Percentiles rank a stretch among this genome's conserved stretches.
These are phyloP conservation scores for Brachionus paranguensis DNA, from an alignment of 1,140 invertebrate genomes.

Conservation along the genomic window DNA sequence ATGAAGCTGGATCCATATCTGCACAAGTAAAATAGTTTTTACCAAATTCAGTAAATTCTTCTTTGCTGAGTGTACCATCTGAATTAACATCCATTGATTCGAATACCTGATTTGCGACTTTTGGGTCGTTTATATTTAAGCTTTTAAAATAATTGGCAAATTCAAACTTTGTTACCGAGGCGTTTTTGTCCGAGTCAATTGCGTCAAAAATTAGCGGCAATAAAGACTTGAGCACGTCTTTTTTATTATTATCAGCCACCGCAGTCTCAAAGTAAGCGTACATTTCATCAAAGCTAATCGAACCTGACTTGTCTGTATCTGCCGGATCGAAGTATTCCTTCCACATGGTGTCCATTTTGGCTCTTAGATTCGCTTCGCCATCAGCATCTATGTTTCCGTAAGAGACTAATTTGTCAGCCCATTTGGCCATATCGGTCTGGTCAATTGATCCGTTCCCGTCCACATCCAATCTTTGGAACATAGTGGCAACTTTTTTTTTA, in stretches of 20 bases:
- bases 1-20: background rate
- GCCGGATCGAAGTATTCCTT: slow-evolving; percentile 21
- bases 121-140: slow-evolving; percentile 1
- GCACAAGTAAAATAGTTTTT: slow-evolving; percentile 1
- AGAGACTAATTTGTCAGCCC: background rate
- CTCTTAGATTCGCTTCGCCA: background rate
- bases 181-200: slow-evolving; percentile 20
- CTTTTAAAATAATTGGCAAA: slow-evolving; percentile 40
- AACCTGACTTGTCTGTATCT: background rate
- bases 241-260: background rate
- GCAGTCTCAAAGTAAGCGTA: background rate
- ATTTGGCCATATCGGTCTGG: background rate
- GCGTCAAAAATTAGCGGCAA: slow-evolving; percentile 33
- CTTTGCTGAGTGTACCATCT: slow-evolving; percentile 23
- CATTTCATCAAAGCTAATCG: background rate
- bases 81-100: slow-evolving; percentile 21
- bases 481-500: background rate
- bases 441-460: slow-evolving; percentile 16
- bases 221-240: background rate
- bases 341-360: background rate
- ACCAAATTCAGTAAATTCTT: slow-evolving; percentile 29
- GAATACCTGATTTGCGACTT: background rate
- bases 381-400: background rate
- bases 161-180: slow-evolving; percentile 6
- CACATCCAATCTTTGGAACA: background rate